Evolutionary conservation across 2,113 vertebrate species (phyloP).

Genomic region (Panurus biarmicus): DNA sequence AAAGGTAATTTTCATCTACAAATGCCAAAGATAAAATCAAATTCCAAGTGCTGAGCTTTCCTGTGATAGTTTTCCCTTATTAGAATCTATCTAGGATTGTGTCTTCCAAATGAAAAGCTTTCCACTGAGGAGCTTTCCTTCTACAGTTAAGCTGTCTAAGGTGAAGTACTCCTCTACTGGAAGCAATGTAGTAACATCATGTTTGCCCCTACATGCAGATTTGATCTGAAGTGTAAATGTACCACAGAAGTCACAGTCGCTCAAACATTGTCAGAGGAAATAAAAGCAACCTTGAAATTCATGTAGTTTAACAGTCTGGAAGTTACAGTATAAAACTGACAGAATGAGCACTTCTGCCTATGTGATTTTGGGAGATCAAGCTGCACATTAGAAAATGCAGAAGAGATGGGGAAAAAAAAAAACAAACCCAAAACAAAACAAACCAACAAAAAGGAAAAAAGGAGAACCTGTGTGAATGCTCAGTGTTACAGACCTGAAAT

Average conservation of each 20-base stretch:
- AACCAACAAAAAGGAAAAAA: neutral
- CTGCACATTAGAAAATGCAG: neutral
- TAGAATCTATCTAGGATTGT: neutral
- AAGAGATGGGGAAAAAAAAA: neutral
- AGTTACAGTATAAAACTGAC: slow-evolving; percentile 5
- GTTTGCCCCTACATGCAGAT: neutral
- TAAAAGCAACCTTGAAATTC: slow-evolving; percentile 23
- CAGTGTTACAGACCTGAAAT: neutral
- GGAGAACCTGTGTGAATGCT: neutral
- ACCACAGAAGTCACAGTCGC: neutral
- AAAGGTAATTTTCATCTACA: neutral
- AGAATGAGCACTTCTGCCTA: neutral
- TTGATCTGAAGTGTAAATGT: slow-evolving; percentile 37
- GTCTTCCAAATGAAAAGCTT: neutral
- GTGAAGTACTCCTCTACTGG: neutral
- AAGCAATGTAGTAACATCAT: neutral
- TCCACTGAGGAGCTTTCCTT: neutral
- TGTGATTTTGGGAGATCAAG: neutral
- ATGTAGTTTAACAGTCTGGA: slow-evolving; percentile 45
- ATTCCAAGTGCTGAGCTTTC: slow-evolving; percentile 36
- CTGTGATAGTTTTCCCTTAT: neutral
- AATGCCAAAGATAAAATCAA: slow-evolving; percentile 31
- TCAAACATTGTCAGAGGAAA: neutral
- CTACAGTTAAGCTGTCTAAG: neutral
- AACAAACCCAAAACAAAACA: too few relatives aligned